Base-by-base conservation (phyloP, 2,888 invertebrate genomes). In the Salpingus planirostris region DNA sequence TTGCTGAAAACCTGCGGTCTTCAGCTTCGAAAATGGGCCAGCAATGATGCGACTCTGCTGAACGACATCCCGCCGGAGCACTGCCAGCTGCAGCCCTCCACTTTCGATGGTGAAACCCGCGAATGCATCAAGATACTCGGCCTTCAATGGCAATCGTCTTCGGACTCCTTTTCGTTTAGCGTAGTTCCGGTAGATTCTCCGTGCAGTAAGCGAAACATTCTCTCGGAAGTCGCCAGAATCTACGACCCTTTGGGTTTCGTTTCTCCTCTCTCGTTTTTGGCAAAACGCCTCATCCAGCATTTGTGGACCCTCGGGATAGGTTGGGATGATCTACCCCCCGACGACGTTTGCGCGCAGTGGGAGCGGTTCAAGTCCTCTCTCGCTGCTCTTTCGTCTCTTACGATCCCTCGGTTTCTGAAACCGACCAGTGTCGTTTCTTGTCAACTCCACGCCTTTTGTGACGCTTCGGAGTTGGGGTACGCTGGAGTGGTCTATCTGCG, bases 161-260 rank as follows among this genome's bases (percentile, higher is more conserved):
- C 8, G 10, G 41, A 41, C 23, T n/a, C 12, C 13, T 37, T 42
- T 27, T 24, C 27, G 2, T 31, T 29, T 15, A 13, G 15, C 6
- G 14, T 34, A 8, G 23, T 18, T 11, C 12, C 14, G 8, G 11
- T 7, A 5, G 11, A 8, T 11, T 13, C 12, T 6, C 14, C 7
- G 11, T 39, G 47, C 13, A 52, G 52, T 8, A 53, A 54, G 29
- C 27, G 50, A 24, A 34, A 15, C 10, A 42, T 52, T 21, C 33
- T 49, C 30, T 40, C 44, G 1, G 38, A 46, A 11, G 25, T 49
- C 6, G 42, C 42, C 13, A 27, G 29, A 21, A 34, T 40, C 29
- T 51, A 33, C 24, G 48, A 50, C 32, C 48, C 50, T 8, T 24
- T 49, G 4, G 48, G 48, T n/a, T 49, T 44, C 32, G 18, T 48